Evolutionary conservation across 2,113 vertebrate species (phyloP).

Genomic region (Microtus pennsylvanicus): DNA sequence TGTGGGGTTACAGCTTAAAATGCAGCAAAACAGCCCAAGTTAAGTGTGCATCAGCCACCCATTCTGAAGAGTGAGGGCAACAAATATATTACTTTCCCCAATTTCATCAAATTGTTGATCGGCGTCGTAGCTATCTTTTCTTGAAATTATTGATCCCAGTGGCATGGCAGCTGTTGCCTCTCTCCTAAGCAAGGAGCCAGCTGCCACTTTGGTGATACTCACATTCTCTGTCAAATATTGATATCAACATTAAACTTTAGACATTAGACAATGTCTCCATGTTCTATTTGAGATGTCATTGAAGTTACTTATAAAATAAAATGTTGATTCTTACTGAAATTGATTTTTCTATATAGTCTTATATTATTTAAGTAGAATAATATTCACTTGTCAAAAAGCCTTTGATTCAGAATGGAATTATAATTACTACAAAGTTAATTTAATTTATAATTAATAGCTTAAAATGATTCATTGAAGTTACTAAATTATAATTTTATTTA

Average conservation of each 20-base stretch:
- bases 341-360: not conserved
- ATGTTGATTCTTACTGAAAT: not conserved
- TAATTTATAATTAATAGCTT: not conserved
- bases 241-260: not conserved
- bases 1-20: not conserved
- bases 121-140: not conserved
- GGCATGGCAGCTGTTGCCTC: slow-evolving; percentile 46
- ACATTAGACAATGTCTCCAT: not conserved
- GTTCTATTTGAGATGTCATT: not conserved
- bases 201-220: slow-evolving; percentile 44
- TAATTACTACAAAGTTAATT: not conserved
- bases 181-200: slow-evolving; percentile 33
- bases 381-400: not conserved
- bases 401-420: not conserved
- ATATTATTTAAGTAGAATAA: not conserved
- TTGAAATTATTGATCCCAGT: slow-evolving; percentile 39
- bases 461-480: not conserved
- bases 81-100: not conserved
- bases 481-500: not conserved
- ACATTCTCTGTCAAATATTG: slow-evolving; percentile 48
- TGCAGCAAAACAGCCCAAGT: not conserved
- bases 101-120: slow-evolving; percentile 40
- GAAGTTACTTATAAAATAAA: not conserved
- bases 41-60: not conserved
- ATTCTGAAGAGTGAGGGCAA: not conserved